Conservation (phyloP, 1,140 invertebrate species). For the Sogatella furcifera region DNA sequence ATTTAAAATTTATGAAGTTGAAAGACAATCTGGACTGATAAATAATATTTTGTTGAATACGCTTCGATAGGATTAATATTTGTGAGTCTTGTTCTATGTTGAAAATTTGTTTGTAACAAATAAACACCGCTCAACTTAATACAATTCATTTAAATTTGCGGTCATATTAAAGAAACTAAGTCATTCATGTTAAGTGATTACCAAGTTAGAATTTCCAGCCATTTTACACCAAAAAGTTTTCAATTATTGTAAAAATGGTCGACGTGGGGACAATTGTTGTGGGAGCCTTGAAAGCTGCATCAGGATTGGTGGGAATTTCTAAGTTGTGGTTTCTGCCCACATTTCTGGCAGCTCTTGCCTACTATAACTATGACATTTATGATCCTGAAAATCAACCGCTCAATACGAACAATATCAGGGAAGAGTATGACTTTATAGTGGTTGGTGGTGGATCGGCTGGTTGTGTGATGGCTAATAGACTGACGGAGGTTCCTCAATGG, state of each 20-base stretch:
- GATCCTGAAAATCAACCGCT: conserved; percentile 71
- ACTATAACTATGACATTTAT: conserved; percentile 75
- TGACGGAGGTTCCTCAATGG: conserved; percentile 67
- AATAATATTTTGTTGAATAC: no score
- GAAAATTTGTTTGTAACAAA: no score
- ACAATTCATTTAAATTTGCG: no score
- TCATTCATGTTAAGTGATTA: no score
- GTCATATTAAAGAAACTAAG: no score
- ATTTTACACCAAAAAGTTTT: no score
- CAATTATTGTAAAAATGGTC: conserved; percentile 13
- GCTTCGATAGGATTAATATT: no score
- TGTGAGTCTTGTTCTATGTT: no score
- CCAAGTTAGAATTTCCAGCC: no score
- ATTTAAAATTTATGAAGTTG: no score
- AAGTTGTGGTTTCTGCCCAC: conserved; percentile 65
- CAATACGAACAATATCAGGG: conserved; percentile 43
- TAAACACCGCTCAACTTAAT: no score
- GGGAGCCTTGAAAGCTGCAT: conserved; percentile 53
- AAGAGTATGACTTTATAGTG: conserved; percentile 69
- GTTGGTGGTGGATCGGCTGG: conserved; percentile 80
- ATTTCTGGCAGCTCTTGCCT: conserved; percentile 63
- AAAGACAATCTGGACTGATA: no score
- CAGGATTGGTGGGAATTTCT: conserved; percentile 51
- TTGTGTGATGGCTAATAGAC: conserved; percentile 69
- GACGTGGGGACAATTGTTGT: conserved; percentile 19